Evolutionary conservation across 2,888 invertebrate species (phyloP), one percentile per base, ranked within the genome.

Genomic region (Thecocarcelia acutangulata): DNA sequence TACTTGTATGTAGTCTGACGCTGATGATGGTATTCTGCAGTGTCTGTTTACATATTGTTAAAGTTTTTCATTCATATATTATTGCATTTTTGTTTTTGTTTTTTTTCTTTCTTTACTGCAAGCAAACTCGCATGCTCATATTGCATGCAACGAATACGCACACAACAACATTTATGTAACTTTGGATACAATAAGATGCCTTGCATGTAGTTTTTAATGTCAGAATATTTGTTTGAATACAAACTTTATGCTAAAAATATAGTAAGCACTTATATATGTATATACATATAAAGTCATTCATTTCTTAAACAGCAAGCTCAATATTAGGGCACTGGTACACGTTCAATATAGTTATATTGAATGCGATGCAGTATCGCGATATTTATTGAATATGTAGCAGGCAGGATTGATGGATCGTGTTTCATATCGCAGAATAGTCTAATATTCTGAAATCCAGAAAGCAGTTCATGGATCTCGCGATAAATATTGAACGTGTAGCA

Each of bases 21-120:
- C 81, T 77, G 81, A 81, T 81, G 77, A 81, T 77, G 73, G 81
- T 58, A 77, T 77, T 73, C 81, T 77, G 68, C 63, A 81, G 77
- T 81, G 52, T 73, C 81, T 81, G 81, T 81, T 81, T 81, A 68
- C 73, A 69, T 81, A 73, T 77, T 77, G 77, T 69, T 73, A 64
- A 81, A 81, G 63, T 81, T 81, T 77, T 73, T 72, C 40, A 54
- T 66, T 76, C 63, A 72, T 48, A 61, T 66, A 58, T 68, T 48
- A 44, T 58, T 74, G 68, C 50, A 54, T 59, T 66, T 48, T 33
- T n/a, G n/a, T n/a, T n/a, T n/a, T n/a, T n/a, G n/a, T n/a, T n/a
- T n/a, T n/a, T n/a, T 28, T 28, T 28, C 3, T 33, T 33, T 3
- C 24, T 24, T 63, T 58, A 17, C 33, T 37, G 28, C 21, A 52